Evolutionary conservation across 2,888 invertebrate species (phyloP).

Genomic region (Smittia aterrima): DNA sequence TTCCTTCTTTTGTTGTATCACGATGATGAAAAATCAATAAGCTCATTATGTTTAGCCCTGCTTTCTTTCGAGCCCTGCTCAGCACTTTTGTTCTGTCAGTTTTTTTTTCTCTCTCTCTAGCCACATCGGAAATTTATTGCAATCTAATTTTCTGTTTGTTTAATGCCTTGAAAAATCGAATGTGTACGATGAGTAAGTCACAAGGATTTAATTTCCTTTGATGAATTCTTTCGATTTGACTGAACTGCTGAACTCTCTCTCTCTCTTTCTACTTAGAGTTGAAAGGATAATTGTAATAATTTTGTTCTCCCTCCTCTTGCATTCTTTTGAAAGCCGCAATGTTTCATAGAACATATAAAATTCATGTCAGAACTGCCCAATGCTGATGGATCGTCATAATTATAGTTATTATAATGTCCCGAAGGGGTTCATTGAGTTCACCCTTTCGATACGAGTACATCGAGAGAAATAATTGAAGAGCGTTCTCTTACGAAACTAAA

Average conservation of each 20-base stretch:
- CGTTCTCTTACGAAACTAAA: not conserved
- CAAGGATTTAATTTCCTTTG: too few species aligned
- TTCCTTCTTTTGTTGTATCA: not conserved
- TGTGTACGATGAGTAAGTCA: too few species aligned
- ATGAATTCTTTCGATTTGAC: too few species aligned
- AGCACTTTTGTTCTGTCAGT: too few species aligned
- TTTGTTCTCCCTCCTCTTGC: not conserved
- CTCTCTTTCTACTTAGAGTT: not conserved
- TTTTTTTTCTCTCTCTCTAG: not conserved
- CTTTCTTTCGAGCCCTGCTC: not conserved
- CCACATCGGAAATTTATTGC: not conserved
- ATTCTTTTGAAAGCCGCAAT: not conserved
- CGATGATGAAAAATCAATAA: constrained; percentile 24
- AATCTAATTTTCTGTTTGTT: not conserved
- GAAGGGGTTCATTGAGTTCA: not conserved
- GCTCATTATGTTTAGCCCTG: constrained; percentile 18
- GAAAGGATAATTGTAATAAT: not conserved
- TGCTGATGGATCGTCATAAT: constrained; percentile 2
- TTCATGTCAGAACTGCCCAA: not conserved
- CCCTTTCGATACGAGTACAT: not conserved
- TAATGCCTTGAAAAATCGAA: too few species aligned
- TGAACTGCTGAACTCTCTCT: too few species aligned
- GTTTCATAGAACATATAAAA: not conserved
- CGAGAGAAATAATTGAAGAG: not conserved
- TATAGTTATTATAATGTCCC: constrained; percentile 20